These are phyloP conservation scores for Osmerus eperlanus DNA, from an alignment of 2,113 vertebrate species.

Conservation along the genomic window DNA sequence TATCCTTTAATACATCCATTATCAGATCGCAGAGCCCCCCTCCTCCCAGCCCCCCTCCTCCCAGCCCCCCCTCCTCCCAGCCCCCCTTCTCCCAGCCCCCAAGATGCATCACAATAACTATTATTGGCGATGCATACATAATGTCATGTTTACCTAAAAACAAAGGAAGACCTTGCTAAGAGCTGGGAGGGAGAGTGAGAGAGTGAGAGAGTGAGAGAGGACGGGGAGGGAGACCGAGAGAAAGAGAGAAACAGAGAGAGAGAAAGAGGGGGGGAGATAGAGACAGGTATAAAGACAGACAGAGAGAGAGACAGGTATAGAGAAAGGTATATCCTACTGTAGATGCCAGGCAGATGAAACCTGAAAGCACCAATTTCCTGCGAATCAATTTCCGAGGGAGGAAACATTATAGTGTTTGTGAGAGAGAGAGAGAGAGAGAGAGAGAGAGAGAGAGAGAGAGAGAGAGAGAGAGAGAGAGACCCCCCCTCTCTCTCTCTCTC, in stretches of 20 bases:
- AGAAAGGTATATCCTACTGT: no score
- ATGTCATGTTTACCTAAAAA: slow-evolving; percentile 41
- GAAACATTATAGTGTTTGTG: slow-evolving; percentile 25
- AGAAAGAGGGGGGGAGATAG: background rate
- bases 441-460: background rate
- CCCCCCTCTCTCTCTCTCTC: no score
- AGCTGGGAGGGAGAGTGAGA: background rate
- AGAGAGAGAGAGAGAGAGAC: background rate
- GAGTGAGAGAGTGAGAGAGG: background rate
- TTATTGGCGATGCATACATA: slow-evolving; percentile 42
- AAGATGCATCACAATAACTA: slow-evolving; percentile 57
- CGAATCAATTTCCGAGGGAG: slow-evolving; percentile 50
- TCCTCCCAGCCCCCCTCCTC: background rate
- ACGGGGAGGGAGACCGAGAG: no score
- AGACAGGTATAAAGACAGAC: background rate
- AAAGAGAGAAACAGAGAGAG: no score
- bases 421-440: background rate
- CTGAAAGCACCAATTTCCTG: slow-evolving; percentile 48
- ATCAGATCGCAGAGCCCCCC: background rate
- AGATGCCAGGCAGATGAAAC: slow-evolving; percentile 3
- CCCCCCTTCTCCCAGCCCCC: slow-evolving; percentile 1
- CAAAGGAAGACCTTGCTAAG: background rate
- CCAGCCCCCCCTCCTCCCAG: slow-evolving; percentile 2
- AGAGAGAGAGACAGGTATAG: background rate
- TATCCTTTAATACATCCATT: no score